Conservation (phyloP, 2,797 vertebrate genomes). For the Neolamprologus multifasciatus region DNA sequence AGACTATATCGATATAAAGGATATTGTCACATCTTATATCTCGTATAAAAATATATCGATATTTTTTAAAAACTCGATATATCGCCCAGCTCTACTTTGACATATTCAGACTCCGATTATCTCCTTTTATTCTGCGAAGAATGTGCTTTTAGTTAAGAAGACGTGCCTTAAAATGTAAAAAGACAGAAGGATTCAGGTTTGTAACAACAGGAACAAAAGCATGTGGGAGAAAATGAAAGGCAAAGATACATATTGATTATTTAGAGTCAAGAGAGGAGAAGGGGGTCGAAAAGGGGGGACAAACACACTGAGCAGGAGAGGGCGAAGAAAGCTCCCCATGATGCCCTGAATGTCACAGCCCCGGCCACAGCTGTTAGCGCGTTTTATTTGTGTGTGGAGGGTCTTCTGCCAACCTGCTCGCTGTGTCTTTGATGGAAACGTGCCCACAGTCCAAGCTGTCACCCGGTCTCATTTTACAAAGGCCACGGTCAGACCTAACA, state of each 20-base stretch:
- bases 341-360: neutral
- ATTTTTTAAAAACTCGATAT: too few species aligned
- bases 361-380: constrained; percentile 11
- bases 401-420: neutral
- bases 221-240: neutral
- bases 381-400: neutral
- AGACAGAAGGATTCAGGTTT: neutral
- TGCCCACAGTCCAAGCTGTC: constrained; percentile 1
- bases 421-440: constrained; percentile 9
- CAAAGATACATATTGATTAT: neutral
- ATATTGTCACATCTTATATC: too few species aligned
- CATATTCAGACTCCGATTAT: neutral
- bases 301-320: neutral
- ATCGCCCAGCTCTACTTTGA: too few species aligned
- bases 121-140: neutral
- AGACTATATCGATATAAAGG: too few species aligned
- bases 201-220: neutral
- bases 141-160: neutral
- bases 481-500: neutral
- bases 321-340: neutral
- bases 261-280: neutral
- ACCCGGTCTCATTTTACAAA: constrained; percentile 23
- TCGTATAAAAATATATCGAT: too few species aligned
- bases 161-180: neutral
- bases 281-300: neutral